These are phyloP conservation scores for Brachionus koreanus DNA, from an alignment of 1,140 invertebrate genomes.

Conservation along the genomic window DNA sequence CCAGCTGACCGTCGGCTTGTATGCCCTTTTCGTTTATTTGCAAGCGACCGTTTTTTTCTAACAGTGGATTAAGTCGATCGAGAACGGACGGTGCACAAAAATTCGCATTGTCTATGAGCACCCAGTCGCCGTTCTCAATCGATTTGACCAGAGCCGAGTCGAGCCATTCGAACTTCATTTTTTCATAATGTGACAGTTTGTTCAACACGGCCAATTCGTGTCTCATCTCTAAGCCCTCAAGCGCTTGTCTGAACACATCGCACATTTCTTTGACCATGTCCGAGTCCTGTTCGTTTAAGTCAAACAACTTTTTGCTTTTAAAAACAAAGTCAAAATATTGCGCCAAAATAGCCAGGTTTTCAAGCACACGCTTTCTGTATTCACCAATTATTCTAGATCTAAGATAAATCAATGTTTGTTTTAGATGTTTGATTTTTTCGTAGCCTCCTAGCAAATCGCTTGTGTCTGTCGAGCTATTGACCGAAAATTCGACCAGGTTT, in stretches of 20 bases:
- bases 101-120: slow-evolving; percentile 93
- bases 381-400: neutral
- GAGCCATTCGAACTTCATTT: slow-evolving; percentile 81
- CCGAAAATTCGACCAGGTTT: slow-evolving; percentile 24
- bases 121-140: slow-evolving; percentile 77
- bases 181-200: neutral
- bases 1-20: slow-evolving; percentile 65
- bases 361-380: neutral
- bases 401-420: neutral
- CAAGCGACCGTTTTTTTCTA: slow-evolving; percentile 85
- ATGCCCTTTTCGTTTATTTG: slow-evolving; percentile 85
- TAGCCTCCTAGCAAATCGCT: slow-evolving; percentile 90
- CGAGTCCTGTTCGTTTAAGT: neutral
- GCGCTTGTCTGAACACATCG: neutral
- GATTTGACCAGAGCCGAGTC: slow-evolving; percentile 88
- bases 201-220: neutral
- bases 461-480: slow-evolving; percentile 74
- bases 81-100: slow-evolving; percentile 68
- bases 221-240: neutral
- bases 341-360: neutral
- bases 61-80: slow-evolving; percentile 88
- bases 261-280: neutral
- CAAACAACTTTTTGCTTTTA: neutral
- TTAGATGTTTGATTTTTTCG: slow-evolving; percentile 71
- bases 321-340: slow-evolving; percentile 6